Base-by-base conservation (phyloP, 2,888 invertebrate species). In the Cantharis nigra region DNA sequence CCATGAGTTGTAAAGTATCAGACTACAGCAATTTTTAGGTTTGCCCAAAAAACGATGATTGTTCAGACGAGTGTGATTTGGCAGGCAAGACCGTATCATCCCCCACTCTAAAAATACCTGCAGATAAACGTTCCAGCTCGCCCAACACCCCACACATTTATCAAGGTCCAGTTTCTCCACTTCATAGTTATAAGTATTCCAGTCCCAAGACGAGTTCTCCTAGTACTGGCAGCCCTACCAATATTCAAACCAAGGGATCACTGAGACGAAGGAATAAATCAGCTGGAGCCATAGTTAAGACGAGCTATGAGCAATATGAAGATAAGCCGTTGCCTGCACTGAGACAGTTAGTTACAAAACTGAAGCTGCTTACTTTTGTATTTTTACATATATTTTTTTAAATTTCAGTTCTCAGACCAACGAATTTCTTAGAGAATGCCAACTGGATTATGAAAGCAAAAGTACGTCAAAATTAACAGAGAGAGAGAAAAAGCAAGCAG, bases 241-340 rank as follows among this genome's bases (percentile, higher is more conserved):
- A 83, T 77, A 86, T 89, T 70, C 89, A 89, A 80, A 85, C 83
- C 3, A 83, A 87, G 76, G 92, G 92, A 28, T 94, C 91, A 64
- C 90, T 89, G 76, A 91, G 91, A 86, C 91, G 86, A 85, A 91
- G 88, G 89, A 94, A 85, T 87, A 93, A 93, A 85, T 94, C 94
- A 76, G 93, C 93, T 2, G 92, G 91, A 9, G 91, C 92, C 0
- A 87, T 87, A 11, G 86, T 86, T 9, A 89, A 89, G 82, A 91
- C 94, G 13, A 95, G 94, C 3, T 96, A 95, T 84, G 96, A 96
- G 86, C 95, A 95, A 81, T 97, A 97, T 83, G 97, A 97, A 85
- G 97, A 97, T 83, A 90, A 96, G 75, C 91, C 95, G 0, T 91
- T 97, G 78, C 97, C 97, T 9, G 95, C 96, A 62, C 89, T 96